Conservation (phyloP, 2,797 vertebrate genomes). For the Esox lucius region DNA sequence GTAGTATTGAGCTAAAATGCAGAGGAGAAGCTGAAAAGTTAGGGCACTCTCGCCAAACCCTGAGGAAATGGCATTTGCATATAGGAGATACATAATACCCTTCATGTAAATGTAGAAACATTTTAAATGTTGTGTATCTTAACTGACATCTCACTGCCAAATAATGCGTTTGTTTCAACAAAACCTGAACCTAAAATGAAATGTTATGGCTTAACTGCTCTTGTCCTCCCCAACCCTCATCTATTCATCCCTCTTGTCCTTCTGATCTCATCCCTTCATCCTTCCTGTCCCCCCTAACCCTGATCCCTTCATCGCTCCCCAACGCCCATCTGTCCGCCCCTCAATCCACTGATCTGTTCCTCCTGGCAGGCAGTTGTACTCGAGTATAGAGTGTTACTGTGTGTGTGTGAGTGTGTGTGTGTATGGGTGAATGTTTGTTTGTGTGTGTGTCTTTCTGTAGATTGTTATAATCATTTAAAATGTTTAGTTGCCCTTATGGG, state of each 20-base stretch:
- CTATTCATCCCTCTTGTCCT: constrained; percentile 2
- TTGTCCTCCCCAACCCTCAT: not conserved
- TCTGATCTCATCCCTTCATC: not conserved
- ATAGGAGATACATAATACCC: not conserved
- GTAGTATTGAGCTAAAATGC: too few species aligned
- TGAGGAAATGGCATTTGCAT: not conserved
- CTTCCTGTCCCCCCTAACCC: not conserved
- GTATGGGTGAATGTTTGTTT: constrained; percentile 17
- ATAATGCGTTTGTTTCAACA: constrained; percentile 30
- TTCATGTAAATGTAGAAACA: constrained; percentile 1
- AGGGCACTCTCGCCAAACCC: not conserved
- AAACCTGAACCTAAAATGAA: constrained; percentile 39
- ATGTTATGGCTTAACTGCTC: constrained; percentile 22
- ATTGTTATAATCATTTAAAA: constrained; percentile 52
- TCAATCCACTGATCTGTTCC: constrained; percentile 40
- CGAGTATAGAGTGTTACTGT: constrained; percentile 3
- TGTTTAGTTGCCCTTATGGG: constrained; percentile 14
- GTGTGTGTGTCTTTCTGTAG: constrained; percentile 13
- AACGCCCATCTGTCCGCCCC: constrained; percentile 47
- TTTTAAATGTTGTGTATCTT: not conserved
- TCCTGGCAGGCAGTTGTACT: constrained; percentile 8
- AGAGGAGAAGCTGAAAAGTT: too few species aligned
- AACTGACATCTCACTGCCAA: constrained; percentile 21
- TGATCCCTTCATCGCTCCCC: constrained; percentile 15
- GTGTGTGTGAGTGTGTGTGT: constrained; percentile 11